phyloP scores from a whole-genome alignment of 92 coral and sea anemone species.

The Palythoa caribaeorum region DNA sequence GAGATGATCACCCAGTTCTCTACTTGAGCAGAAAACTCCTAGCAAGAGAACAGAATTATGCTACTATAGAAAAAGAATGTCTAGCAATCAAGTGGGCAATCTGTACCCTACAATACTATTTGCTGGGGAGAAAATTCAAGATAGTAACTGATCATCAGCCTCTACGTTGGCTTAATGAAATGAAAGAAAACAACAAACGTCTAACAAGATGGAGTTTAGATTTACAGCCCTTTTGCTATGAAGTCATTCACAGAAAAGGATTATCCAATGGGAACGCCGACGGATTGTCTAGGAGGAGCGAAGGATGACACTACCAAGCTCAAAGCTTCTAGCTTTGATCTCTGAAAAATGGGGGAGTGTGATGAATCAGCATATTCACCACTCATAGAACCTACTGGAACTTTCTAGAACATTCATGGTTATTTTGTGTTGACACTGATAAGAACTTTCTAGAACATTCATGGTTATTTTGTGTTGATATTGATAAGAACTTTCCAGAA shows the following conservation, averaged over 20 bases:
- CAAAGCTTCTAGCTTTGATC: conserved; percentile 1
- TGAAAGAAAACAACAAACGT: background rate
- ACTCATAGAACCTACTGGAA: too few species aligned
- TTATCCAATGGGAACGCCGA: conserved; percentile 49
- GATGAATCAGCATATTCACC: too few species aligned
- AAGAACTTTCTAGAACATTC: too few species aligned
- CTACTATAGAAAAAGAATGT: conserved; percentile 40
- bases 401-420: too few species aligned
- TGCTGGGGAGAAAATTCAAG: conserved; percentile 44
- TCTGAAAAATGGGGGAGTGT: background rate
- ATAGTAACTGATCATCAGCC: conserved; percentile 31
- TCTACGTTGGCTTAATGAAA: too few species aligned
- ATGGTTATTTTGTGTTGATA: too few species aligned
- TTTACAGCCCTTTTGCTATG: too few species aligned
- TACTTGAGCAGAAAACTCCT: conserved; percentile 44
- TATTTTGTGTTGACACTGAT: too few species aligned
- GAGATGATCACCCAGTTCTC: conserved; percentile 50
- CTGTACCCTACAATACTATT: conserved; percentile 41
- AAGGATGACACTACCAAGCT: conserved; percentile 6
- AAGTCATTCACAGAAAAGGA: background rate
- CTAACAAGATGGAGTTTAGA: too few species aligned
- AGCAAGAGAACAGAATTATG: conserved; percentile 48
- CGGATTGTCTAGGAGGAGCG: conserved; percentile 31
- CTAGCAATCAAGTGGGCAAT: conserved; percentile 47
- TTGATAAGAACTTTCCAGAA: too few species aligned